Evolutionary conservation across 2,888 invertebrate species (phyloP), one percentile per base, ranked within the genome.

Genomic region (Steinernema scapterisci): DNA sequence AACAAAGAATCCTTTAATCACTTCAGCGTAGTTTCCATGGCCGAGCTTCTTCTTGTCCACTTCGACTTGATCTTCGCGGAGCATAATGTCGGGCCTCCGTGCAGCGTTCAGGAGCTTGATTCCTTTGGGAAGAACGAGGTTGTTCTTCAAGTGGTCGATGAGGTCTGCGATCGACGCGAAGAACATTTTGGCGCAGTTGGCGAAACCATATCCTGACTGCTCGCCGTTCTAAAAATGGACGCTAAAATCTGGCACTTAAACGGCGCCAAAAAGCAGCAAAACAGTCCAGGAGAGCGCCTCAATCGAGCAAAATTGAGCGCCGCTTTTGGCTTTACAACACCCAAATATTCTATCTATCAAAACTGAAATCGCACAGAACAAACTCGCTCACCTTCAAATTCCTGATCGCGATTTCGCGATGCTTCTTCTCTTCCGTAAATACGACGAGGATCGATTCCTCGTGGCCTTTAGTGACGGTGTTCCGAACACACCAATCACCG

Each of bases 401-500:
- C 19, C 31, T 63, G 13, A 63, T 25, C 23, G 16, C 25, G 31
- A 63, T 16, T 13, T 63, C 63, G 11, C 63, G 27, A 25, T 25
- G 63, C 7, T 27, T 25, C 31, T 38, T 27, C 27, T 63, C 63
- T 5, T 63, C 63, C 27, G 25, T 31, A 16, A 27, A 63, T 31
- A 63, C 63, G 7, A 63, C 63, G 31, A 74, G 45, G n/a, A 71
- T 48, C 11, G 45, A 38, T 23, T 74, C 74, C 43, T 46, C 70
- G 70, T 46, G 44, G 16, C 70, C 74, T 16, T 74, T 74, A 16
- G 51, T 70, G 25, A n/a, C n/a, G 6, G 70, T 21, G 11, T 25
- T 13, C 9, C 74, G 70, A 16, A 74, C 74, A 23, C 74, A 74
- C 70, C 70, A 74, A 27, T 74, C 74, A 23, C 74, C 74, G 38